Percentiles rank a stretch among this genome's conserved stretches.
These are phyloP conservation scores for Notocelia uddmanniana DNA, from an alignment of 2,888 invertebrate species.

Conservation along the genomic window DNA sequence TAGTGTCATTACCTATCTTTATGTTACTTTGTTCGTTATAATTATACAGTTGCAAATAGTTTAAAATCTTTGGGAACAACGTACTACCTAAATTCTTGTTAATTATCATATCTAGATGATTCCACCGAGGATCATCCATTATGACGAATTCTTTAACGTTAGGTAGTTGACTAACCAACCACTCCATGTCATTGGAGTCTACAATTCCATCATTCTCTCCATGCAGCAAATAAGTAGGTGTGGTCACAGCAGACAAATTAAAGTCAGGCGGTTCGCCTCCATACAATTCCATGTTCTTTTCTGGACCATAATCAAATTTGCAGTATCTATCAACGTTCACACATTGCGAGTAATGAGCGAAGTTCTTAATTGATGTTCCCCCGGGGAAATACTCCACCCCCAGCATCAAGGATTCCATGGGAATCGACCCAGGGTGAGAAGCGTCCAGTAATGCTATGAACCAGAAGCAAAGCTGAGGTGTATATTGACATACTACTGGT, in stretches of 20 bases:
- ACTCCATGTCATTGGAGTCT: conserved; percentile 18
- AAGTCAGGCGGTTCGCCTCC: conserved; percentile 29
- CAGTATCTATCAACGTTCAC: conserved; percentile 15
- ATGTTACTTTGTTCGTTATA: neutral
- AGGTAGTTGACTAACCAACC: conserved; percentile 18
- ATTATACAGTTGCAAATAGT: conserved; percentile 25
- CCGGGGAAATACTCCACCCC: conserved; percentile 30
- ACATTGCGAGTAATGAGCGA: conserved; percentile 26
- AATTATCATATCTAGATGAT: conserved; percentile 33
- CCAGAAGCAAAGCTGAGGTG: neutral
- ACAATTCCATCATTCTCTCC: conserved; percentile 33
- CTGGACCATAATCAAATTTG: conserved; percentile 37
- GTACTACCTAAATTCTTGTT: neutral
- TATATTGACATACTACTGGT: neutral
- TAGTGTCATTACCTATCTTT: neutral
- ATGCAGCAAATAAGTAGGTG: conserved; percentile 12
- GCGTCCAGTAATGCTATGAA: conserved; percentile 1
- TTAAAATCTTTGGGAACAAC: conserved; percentile 29
- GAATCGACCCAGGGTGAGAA: conserved; percentile 13
- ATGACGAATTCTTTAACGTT: conserved; percentile 23
- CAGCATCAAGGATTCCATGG: neutral
- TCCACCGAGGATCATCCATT: conserved; percentile 33
- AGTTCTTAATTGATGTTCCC: conserved; percentile 31
- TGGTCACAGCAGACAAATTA: conserved; percentile 26
- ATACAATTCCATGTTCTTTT: conserved; percentile 29